Evolutionary conservation across 2,888 invertebrate species (phyloP), one percentile per base, ranked within the genome.

Genomic region (Clistopyga incitator): DNA sequence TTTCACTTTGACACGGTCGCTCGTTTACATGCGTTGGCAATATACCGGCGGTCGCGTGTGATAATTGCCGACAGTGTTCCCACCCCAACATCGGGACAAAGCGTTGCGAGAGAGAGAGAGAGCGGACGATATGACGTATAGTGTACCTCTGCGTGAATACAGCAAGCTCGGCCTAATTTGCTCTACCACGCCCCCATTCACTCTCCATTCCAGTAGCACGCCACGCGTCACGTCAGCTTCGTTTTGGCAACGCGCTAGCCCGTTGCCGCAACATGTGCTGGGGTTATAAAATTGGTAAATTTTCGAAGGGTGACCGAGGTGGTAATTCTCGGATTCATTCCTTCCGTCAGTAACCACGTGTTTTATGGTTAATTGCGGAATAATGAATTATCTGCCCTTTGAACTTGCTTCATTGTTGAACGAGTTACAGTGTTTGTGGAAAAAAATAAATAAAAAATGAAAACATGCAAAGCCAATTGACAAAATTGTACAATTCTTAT

Each of bases 161-260:
- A 64, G 38, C 64, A 38, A 77, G 83, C 72, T 84, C 64, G 64
- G 84, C 76, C 86, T 84, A 86, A 85, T 86, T 86, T 84, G 85
- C 78, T 79, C 82, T 74, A 77, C 79, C 78, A 81, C 81, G 79
- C 84, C 78, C 78, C 74, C 75, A 84, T 85, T 84, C 82, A 75
- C 82, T 78, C 82, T 84, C 74, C 34, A 84, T 78, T 77, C 78
- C 81, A 64, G 74, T 77, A 84, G 76, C 80, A 47, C 65, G 75
- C 75, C 59, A 61, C 64, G 64, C 50, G 68, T 75, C 75, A 64
- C 75, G 75, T 61, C 59, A 47, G 64, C 64, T 38, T 10, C 20
- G 20, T 75, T 75, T 75, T 52, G 29, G 38, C 34, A 13, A 38
- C 38, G 23, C 61, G 25, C 15, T 20, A 18, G 6, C 8, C 61